Conservation (phyloP, 92 coral and sea anemone species). For the Heliopora coerulea region DNA sequence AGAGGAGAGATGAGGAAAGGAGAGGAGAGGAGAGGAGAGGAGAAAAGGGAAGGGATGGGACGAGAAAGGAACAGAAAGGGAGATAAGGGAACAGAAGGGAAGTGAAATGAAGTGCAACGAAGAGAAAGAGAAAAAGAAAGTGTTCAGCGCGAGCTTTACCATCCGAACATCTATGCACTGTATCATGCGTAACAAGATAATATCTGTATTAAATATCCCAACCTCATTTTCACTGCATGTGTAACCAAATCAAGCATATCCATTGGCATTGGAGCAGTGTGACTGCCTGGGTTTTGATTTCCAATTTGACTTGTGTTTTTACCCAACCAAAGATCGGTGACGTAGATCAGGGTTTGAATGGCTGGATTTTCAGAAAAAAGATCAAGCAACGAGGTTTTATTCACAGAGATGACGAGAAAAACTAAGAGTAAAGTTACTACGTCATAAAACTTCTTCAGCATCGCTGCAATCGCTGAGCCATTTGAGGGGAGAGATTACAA, state of each 20-base stretch:
- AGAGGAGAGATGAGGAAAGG: background rate
- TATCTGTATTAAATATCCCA: no score
- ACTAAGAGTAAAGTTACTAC: background rate
- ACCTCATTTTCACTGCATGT: constrained; percentile 92
- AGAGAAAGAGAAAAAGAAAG: no score
- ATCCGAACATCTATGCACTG: no score
- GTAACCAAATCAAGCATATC: constrained; percentile 86
- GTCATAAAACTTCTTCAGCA: background rate
- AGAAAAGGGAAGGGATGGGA: no score
- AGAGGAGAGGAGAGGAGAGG: no score
- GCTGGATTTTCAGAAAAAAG: background rate
- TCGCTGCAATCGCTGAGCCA: no score
- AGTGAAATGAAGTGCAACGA: no score
- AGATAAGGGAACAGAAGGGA: background rate
- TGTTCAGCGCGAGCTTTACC: no score
- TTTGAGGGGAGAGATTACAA: no score
- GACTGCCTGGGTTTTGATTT: constrained; percentile 61
- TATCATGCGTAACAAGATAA: no score
- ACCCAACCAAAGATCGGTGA: constrained; percentile 38
- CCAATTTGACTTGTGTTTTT: constrained; percentile 2
- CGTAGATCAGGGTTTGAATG: background rate
- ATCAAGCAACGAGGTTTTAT: no score
- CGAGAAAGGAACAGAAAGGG: background rate
- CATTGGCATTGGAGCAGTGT: constrained; percentile 86
- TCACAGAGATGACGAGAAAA: no score